phyloP scores from a whole-genome alignment of 2,888 invertebrate genomes.

The Molanna angustata region DNA sequence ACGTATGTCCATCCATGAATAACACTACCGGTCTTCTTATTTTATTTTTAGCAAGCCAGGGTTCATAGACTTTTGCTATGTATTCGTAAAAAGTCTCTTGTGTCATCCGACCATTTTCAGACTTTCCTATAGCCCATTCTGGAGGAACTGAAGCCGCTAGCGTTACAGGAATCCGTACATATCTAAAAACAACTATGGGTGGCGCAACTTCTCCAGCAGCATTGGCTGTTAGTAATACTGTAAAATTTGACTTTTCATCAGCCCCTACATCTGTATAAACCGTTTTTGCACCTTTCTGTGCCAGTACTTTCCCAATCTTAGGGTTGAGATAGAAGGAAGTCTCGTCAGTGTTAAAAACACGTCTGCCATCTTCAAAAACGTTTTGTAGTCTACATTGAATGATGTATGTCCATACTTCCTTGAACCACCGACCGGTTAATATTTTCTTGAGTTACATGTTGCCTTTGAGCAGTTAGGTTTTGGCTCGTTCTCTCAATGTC shows the following conservation, averaged over 20 bases:
- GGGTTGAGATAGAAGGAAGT: slow-evolving; percentile 36
- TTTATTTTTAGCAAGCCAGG: slow-evolving; percentile 38
- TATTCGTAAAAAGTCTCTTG: slow-evolving; percentile 41
- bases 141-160: slow-evolving; percentile 34
- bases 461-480: background rate
- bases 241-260: slow-evolving; percentile 35
- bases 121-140: slow-evolving; percentile 40
- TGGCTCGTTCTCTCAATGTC: slow-evolving; percentile 22
- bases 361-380: slow-evolving; percentile 5
- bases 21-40: slow-evolving; percentile 39
- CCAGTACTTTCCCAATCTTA: slow-evolving; percentile 33
- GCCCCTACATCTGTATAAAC: slow-evolving; percentile 34
- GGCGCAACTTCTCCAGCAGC: slow-evolving; percentile 35
- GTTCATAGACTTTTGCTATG: slow-evolving; percentile 40
- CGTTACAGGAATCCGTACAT: background rate
- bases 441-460: background rate
- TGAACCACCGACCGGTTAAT: background rate
- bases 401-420: background rate
- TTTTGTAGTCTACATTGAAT: background rate
- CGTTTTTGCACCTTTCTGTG: slow-evolving; percentile 34
- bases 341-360: slow-evolving; percentile 16
- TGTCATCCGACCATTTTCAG: slow-evolving; percentile 44
- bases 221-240: slow-evolving; percentile 35
- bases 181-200: slow-evolving; percentile 32
- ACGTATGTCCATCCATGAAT: slow-evolving; percentile 42